phyloP scores from a whole-genome alignment of 2,113 vertebrate genomes.

The Muscicapa adusta region DNA sequence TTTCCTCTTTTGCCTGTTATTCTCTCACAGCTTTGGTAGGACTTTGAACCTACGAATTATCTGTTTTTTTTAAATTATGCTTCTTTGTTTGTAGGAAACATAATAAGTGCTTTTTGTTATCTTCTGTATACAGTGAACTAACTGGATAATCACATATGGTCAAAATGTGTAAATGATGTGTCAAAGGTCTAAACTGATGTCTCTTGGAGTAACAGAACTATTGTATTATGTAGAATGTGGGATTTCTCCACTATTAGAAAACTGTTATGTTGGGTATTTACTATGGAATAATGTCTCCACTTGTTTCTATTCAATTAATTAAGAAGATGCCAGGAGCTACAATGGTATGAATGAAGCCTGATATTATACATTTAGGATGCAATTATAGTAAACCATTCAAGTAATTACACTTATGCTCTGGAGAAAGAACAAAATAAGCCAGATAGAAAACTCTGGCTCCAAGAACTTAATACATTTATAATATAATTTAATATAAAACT shows the following conservation, averaged over 20 bases:
- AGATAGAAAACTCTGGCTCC: background rate
- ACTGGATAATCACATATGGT: background rate
- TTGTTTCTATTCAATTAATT: background rate
- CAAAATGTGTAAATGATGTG: background rate
- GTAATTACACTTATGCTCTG: background rate
- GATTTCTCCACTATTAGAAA: background rate
- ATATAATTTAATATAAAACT: background rate
- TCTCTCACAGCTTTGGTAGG: background rate
- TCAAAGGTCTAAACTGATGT: background rate
- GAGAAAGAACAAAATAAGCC: background rate
- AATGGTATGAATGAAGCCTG: background rate
- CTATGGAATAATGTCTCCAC: background rate
- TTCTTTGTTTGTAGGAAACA: background rate
- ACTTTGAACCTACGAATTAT: background rate
- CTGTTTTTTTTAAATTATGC: background rate
- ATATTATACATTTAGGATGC: background rate
- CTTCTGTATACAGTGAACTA: background rate
- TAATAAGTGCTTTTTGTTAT: background rate
- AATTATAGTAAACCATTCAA: background rate
- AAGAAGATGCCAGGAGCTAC: background rate
- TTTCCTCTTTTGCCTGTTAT: background rate
- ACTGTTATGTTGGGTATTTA: background rate
- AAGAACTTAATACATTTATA: background rate
- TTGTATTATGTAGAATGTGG: background rate
- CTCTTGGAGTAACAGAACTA: background rate